phyloP scores from a whole-genome alignment of 2,113 vertebrate species.

The Hylia prasina region DNA sequence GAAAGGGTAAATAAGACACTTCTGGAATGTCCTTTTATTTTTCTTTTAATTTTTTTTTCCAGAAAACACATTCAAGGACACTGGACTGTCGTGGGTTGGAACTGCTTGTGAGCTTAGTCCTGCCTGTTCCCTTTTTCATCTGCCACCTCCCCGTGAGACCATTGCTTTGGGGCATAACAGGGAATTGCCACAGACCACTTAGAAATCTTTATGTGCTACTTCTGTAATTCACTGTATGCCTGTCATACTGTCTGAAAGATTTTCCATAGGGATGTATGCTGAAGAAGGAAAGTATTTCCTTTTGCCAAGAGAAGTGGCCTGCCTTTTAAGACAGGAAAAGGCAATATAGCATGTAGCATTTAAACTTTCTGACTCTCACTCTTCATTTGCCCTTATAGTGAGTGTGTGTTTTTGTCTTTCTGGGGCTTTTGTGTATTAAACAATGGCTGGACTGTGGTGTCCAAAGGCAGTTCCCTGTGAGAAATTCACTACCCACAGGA shows the following conservation, averaged over 20 bases:
- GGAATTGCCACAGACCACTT: constrained; percentile 1
- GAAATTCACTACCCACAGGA: constrained; percentile 10
- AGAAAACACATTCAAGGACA: not conserved
- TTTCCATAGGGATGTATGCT: not conserved
- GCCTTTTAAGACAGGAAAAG: not conserved
- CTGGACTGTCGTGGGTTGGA: not conserved
- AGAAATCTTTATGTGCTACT: not conserved
- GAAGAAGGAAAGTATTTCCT: not conserved
- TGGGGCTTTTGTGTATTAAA: not conserved
- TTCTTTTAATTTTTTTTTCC: not conserved
- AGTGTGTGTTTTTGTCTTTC: not conserved
- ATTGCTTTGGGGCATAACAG: not conserved
- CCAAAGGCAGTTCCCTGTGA: constrained; percentile 12
- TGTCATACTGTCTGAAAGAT: not conserved
- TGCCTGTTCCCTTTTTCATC: not conserved
- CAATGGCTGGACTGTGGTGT: not conserved
- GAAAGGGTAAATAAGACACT: not conserved
- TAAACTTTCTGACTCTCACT: not conserved
- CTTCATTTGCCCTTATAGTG: not conserved
- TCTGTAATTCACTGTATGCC: not conserved
- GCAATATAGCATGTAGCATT: not conserved
- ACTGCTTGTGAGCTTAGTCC: not conserved
- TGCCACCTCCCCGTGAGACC: not conserved
- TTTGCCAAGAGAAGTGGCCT: not conserved
- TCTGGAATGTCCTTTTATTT: not conserved